phyloP scores from a whole-genome alignment of 2,113 vertebrate genomes.

The Strix uralensis region DNA sequence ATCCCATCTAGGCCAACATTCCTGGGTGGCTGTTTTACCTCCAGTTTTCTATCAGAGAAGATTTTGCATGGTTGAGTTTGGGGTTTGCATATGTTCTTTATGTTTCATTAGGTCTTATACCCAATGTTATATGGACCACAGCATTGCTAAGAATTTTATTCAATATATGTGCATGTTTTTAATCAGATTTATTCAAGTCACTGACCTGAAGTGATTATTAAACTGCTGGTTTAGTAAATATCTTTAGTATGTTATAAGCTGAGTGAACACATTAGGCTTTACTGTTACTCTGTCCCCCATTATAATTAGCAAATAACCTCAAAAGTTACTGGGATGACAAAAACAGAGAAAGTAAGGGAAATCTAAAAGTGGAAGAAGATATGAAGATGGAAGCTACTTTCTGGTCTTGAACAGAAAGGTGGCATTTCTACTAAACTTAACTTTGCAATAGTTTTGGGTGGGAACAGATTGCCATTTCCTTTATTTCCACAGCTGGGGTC shows the following conservation, averaged over 20 bases:
- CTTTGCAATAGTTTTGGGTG: neutral
- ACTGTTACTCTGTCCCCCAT: neutral
- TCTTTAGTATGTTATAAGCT: neutral
- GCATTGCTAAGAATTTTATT: neutral
- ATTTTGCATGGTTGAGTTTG: neutral
- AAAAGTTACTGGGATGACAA: neutral
- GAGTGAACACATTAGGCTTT: neutral
- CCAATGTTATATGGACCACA: fast-evolving
- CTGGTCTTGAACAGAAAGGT: neutral
- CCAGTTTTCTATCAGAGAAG: neutral
- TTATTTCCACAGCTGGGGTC: neutral
- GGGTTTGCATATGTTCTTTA: neutral
- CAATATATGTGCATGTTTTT: neutral
- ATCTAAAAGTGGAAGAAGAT: neutral
- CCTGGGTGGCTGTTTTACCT: neutral
- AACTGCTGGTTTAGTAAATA: neutral
- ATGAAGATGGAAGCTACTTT: neutral
- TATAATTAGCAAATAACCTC: neutral
- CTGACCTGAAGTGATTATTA: neutral
- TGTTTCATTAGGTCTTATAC: neutral
- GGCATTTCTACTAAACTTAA: neutral
- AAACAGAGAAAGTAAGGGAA: neutral
- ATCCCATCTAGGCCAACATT: neutral
- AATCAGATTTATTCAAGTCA: neutral
- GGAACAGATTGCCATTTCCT: neutral